A percentile compares a stretch with the other conserved stretches of the same genome.
phyloP scores from a whole-genome alignment of 2,113 vertebrate species.

The Cebus imitator region DNA sequence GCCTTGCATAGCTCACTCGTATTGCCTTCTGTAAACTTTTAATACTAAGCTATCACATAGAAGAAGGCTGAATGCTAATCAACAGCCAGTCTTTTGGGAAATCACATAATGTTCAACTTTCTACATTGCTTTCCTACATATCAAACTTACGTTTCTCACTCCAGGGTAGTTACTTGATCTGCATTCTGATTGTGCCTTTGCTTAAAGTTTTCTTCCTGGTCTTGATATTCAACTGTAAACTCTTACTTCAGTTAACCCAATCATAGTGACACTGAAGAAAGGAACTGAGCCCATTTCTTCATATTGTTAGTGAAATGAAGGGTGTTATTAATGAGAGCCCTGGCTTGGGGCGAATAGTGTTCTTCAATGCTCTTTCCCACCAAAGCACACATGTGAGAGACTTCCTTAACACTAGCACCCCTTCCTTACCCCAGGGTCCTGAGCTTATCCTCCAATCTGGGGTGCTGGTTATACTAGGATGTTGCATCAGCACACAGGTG shows the following conservation, averaged over 20 bases:
- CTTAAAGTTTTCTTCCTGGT: background rate
- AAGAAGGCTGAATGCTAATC: background rate
- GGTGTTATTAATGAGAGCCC: background rate
- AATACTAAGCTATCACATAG: no score
- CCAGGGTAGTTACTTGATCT: background rate
- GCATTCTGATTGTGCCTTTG: background rate
- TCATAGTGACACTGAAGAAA: background rate
- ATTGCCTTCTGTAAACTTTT: background rate
- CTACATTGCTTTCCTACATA: background rate
- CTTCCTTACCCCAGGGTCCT: background rate
- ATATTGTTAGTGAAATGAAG: background rate
- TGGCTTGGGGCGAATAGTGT: background rate
- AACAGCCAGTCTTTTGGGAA: background rate
- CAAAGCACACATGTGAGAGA: background rate
- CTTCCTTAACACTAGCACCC: fast-evolving
- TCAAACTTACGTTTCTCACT: background rate
- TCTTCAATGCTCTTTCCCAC: background rate
- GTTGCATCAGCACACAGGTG: background rate
- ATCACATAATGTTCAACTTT: background rate
- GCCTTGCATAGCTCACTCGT: background rate
- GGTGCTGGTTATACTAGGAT: background rate
- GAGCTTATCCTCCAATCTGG: background rate
- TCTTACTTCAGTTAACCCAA: background rate
- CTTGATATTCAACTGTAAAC: background rate
- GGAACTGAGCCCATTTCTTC: background rate